phyloP scores from a whole-genome alignment of 1,140 invertebrate species.

The Ceratina japonica region DNA sequence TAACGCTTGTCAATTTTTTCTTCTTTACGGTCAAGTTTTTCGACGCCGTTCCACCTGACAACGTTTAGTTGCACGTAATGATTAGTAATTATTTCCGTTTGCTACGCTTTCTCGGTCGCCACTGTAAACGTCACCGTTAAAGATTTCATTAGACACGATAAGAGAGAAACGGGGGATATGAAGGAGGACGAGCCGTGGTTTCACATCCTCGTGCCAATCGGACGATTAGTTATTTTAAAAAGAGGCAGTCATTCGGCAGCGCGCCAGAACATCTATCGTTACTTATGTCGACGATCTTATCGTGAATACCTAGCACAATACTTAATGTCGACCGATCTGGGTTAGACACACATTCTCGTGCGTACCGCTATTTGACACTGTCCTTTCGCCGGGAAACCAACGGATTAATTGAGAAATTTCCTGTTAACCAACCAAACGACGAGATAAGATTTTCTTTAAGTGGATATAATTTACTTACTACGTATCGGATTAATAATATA shows the following conservation, averaged over 20 bases:
- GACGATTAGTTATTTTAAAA: not conserved
- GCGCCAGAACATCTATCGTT: conserved; percentile 18
- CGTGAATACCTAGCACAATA: conserved; percentile 26
- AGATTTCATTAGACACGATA: not conserved
- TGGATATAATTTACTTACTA: no score
- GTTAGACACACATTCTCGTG: conserved; percentile 37
- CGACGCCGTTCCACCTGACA: not conserved
- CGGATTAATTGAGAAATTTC: conserved; percentile 21
- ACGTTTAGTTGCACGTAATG: conserved; percentile 5
- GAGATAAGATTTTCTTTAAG: no score
- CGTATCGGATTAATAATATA: no score
- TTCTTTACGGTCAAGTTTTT: conserved; percentile 3
- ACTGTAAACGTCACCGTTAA: not conserved
- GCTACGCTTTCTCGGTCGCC: conserved; percentile 27
- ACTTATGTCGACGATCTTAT: conserved; percentile 26
- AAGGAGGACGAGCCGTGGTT: conserved; percentile 25
- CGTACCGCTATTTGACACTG: conserved; percentile 41
- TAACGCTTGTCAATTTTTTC: conserved; percentile 1
- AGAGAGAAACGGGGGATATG: not conserved
- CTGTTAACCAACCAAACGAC: not conserved
- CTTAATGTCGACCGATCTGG: conserved; percentile 17
- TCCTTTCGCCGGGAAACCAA: conserved; percentile 11
- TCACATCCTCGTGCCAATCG: conserved; percentile 26
- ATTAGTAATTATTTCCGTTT: conserved; percentile 37
- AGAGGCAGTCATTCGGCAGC: conserved; percentile 1